These are phyloP conservation scores for Catocala fraxini DNA, from an alignment of 2,888 invertebrate genomes.

Conservation along the genomic window DNA sequence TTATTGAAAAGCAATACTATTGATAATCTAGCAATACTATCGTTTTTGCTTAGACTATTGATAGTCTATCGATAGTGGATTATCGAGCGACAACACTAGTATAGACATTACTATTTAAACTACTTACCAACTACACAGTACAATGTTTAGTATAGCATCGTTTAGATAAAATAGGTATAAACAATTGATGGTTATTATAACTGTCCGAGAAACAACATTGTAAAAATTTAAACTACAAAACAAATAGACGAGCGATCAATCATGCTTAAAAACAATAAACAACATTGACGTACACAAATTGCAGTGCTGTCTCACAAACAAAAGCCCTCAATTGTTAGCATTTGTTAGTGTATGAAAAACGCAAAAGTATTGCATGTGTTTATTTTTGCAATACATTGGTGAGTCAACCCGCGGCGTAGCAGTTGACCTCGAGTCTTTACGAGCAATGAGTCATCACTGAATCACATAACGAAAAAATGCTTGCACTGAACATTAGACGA, in stretches of 20 bases:
- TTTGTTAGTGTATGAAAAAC: constrained; percentile 7
- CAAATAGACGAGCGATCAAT: constrained; percentile 21
- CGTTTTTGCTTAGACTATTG: too few species aligned
- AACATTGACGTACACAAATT: constrained; percentile 16
- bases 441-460: constrained; percentile 65
- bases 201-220: neutral
- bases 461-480: constrained; percentile 57
- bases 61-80: too few species aligned
- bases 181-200: neutral
- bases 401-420: constrained; percentile 61
- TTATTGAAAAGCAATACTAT: too few species aligned
- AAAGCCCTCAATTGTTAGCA: constrained; percentile 19
- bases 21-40: too few species aligned
- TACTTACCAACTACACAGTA: too few species aligned
- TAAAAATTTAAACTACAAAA: neutral
- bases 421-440: constrained; percentile 61
- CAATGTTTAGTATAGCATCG: too few species aligned
- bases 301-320: constrained; percentile 1
- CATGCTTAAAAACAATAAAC: constrained; percentile 26
- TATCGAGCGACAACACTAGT: too few species aligned
- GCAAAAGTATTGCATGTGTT: constrained; percentile 42
- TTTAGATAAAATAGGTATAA: neutral
- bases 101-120: too few species aligned
- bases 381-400: constrained; percentile 62
- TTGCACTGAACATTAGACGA: constrained; percentile 7